A percentile compares a stretch with the other conserved stretches of the same genome.
phyloP scores from a whole-genome alignment of 2,888 invertebrate species.

The Megamerina dolium region DNA sequence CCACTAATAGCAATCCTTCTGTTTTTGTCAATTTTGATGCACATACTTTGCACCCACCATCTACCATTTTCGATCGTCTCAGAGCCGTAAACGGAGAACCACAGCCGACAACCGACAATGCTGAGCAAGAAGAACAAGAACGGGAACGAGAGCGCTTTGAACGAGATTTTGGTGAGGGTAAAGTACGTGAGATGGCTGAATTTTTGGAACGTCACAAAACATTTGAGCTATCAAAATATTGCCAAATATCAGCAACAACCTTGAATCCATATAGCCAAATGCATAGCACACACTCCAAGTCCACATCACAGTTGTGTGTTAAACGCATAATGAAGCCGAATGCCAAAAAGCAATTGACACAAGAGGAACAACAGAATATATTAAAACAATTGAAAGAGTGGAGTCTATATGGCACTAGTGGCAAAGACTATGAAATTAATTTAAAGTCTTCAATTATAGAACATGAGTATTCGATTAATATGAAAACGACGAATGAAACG shows the following conservation, averaged over 20 bases:
- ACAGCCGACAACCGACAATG: conserved; percentile 5
- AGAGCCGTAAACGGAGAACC: background rate
- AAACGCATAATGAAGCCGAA: conserved; percentile 6
- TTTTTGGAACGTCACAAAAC: conserved; percentile 54
- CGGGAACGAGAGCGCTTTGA: background rate
- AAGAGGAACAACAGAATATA: conserved; percentile 38
- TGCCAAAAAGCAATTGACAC: conserved; percentile 25
- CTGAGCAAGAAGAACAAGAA: background rate
- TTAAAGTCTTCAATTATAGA: background rate
- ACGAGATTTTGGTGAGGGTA: conserved; percentile 56
- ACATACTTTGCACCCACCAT: background rate
- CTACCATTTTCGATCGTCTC: conserved; percentile 3
- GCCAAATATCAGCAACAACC: background rate
- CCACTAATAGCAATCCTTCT: conserved; percentile 12
- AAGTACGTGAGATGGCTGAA: conserved; percentile 64
- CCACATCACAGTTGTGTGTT: conserved; percentile 32
- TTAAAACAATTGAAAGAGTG: conserved; percentile 46
- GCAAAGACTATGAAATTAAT: conserved; percentile 34
- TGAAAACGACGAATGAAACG: background rate
- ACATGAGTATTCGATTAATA: background rate
- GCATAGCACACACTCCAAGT: conserved; percentile 25
- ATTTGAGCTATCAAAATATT: conserved; percentile 18
- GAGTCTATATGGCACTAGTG: conserved; percentile 44
- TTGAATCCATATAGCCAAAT: conserved; percentile 30
- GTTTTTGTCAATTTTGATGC: background rate